Base-by-base conservation (phyloP, 2,797 vertebrate species). In the Menidia menidia region DNA sequence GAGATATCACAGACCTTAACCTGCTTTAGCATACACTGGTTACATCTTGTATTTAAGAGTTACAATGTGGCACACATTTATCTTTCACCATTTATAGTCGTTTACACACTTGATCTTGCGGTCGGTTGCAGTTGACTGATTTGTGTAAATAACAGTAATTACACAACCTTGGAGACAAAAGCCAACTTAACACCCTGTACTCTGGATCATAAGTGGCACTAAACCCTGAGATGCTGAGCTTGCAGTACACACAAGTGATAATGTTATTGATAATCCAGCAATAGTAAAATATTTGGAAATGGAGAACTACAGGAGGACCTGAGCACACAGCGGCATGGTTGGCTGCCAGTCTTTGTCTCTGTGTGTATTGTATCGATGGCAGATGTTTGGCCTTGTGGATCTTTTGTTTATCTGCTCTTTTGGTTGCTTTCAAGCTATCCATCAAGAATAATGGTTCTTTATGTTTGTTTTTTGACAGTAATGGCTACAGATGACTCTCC, bases 401-500 rank as follows among this genome's bases (percentile, higher is more conserved):
- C 6, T 35, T 61, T 54, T 50, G 45, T 63, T 63, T 63, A 52
- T 63, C 35, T 30, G 59, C 12, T 70, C 7, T 41, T 35, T n/a
- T 48, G 6, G 64, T 25, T 41, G 3, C 33, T 30, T 51, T 58
- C 18, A 47, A 9, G 32, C 41, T 33, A 59, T 44, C 33, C 42
- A 50, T 48, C 54, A 31, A 30, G 31, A 6, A 32, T 60, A 45
- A 45, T 35, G 54, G 15, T 19, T 69, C 32, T 61, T 30, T 55
- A 54, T 47, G 44, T 57, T 47, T 68, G 41, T 25, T 45, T 50
- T 65, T 56, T 55, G 43, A 57, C 32, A 45, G 64, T 19, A 41
- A 42, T 48, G 44, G 18, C 35, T 39, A 6, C 54, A 50, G 18
- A 57, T n/a, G 15, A 13, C 35, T 66, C 18, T 50, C 16, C 47